A percentile compares a stretch with the other conserved stretches of the same genome.
Evolutionary conservation across 2,888 invertebrate genomes (phyloP).

Genomic region (Lithodes maja): DNA sequence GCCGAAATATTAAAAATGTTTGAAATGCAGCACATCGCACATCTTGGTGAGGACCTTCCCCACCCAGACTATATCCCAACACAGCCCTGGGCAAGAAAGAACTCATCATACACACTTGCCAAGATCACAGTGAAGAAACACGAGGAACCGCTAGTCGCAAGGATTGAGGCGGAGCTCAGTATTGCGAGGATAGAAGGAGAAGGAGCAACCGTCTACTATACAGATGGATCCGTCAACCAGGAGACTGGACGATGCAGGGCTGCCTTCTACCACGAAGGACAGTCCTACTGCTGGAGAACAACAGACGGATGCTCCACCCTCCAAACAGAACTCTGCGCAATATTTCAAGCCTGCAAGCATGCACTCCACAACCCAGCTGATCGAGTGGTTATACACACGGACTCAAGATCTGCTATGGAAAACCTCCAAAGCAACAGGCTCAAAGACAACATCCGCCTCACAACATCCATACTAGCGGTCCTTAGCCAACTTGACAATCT

Average conservation of each 20-base stretch:
- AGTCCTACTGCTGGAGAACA: neutral
- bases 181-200: neutral
- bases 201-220: neutral
- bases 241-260: neutral
- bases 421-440: neutral
- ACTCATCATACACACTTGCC: too few relatives aligned
- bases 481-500: neutral
- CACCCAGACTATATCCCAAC: too few relatives aligned
- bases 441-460: neutral
- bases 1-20: too few relatives aligned
- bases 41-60: too few relatives aligned
- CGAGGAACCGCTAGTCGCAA: neutral
- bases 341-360: neutral
- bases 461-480: neutral
- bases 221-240: neutral
- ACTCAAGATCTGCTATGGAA: neutral
- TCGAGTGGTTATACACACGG: neutral
- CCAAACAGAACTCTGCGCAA: neutral
- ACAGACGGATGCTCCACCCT: slow-evolving; percentile 1
- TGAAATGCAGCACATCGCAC: too few relatives aligned
- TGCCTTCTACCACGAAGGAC: neutral
- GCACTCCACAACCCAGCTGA: neutral
- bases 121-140: too few relatives aligned
- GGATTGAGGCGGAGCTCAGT: neutral
- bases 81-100: too few relatives aligned